Conservation (phyloP, 2,888 invertebrate species). For the Selenia dentaria region DNA sequence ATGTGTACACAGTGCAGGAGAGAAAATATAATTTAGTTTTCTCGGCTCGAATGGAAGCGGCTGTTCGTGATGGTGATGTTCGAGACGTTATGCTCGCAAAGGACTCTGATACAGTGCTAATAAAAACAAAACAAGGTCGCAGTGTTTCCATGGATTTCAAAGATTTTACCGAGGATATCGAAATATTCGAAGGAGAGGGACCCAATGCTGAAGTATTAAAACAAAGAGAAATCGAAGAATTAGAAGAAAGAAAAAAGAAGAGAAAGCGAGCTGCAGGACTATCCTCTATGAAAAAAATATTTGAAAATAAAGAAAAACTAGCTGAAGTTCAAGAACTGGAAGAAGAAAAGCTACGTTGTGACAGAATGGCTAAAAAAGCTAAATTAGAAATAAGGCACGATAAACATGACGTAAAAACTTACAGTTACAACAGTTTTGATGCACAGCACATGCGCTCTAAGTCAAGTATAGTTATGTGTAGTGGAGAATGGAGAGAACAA, state of each 20-base stretch:
- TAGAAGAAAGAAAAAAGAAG: conserved; percentile 81
- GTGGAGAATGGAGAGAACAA: conserved; percentile 85
- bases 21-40: conserved; percentile 90
- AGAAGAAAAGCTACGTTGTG: conserved; percentile 77
- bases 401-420: conserved; percentile 76
- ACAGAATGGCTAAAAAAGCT: conserved; percentile 67
- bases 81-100: conserved; percentile 91
- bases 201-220: conserved; percentile 86
- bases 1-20: conserved; percentile 91
- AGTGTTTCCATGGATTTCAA: conserved; percentile 90
- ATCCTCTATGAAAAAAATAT: conserved; percentile 88
- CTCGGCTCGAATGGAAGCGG: conserved; percentile 89
- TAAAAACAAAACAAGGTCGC: conserved; percentile 89
- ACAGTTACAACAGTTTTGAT: conserved; percentile 75
- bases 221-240: conserved; percentile 84
- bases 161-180: conserved; percentile 83
- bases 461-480: conserved; percentile 75
- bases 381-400: conserved; percentile 72
- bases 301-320: conserved; percentile 90
- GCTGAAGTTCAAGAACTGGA: conserved; percentile 86
- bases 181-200: conserved; percentile 89
- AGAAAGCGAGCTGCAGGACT: conserved; percentile 87
- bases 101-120: conserved; percentile 89
- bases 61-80: conserved; percentile 91
- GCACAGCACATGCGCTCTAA: conserved; percentile 80